Conservation (phyloP, 2,797 vertebrate genomes). For the Leptoclinus maculatus region DNA sequence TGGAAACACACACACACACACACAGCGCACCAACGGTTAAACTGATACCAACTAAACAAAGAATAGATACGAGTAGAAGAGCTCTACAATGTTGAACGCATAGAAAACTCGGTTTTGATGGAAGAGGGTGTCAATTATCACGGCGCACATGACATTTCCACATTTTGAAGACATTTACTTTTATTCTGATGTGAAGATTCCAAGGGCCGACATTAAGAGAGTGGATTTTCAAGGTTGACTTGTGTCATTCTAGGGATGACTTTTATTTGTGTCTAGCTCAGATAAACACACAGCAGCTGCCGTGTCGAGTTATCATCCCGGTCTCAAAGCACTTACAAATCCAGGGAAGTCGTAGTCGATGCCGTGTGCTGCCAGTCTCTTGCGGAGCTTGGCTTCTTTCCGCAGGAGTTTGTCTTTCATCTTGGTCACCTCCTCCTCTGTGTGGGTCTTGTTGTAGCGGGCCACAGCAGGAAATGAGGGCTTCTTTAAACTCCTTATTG, state of each 20-base stretch:
- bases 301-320: too few species aligned
- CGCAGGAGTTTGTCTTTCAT: slow-evolving; percentile 85
- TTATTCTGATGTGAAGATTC: background rate
- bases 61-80: background rate
- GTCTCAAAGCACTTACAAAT: slow-evolving; percentile 86
- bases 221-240: background rate
- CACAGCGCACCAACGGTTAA: background rate
- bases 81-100: background rate
- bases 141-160: background rate
- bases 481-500: slow-evolving; percentile 77
- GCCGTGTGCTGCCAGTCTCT: slow-evolving; percentile 87
- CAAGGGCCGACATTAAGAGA: background rate
- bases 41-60: background rate
- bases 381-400: slow-evolving; percentile 89
- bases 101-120: background rate
- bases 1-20: slow-evolving; percentile 69
- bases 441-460: slow-evolving; percentile 87
- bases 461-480: slow-evolving; percentile 82
- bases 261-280: background rate
- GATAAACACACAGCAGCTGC: background rate
- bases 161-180: background rate
- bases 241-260: background rate
- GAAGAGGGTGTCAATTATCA: background rate
- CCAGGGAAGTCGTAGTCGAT: slow-evolving; percentile 93
- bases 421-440: slow-evolving; percentile 67